Base-by-base conservation (phyloP, 1,140 invertebrate species). In the Ips nitidus region DNA sequence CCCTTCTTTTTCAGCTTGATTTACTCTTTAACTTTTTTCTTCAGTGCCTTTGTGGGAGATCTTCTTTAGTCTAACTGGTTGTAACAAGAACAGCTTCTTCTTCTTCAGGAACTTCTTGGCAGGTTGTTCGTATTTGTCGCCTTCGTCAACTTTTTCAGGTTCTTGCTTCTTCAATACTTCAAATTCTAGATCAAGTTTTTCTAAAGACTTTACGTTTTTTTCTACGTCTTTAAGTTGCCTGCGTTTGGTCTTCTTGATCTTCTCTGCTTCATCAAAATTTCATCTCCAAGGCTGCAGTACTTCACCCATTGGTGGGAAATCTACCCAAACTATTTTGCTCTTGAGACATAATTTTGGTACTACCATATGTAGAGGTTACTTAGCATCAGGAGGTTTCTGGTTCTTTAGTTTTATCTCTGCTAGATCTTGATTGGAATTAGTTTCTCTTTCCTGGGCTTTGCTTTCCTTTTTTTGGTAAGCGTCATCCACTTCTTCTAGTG, bases 231-330 rank as follows among this genome's bases (percentile, higher is more conserved):
- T 80, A 4, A 77, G 40, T 67, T 80, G 80, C 56, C 75, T 74
- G 39, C 67, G 58, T 70, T 81, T 77, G 63, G 80, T 83, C 73
- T 87, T 89, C 66, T 87, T 85, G 43, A 82, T 75, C 79, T 89
- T 86, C 67, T 85, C 78, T 2, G 89, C 89, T 80, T 91, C 89
- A 81, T 88, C 84, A 2, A 88, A 81, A 79, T 90, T 91, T 84
- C 84, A 79, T 90, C 83, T 56, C 80, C 77, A 7, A 65, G 82
- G 82, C 66, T 83, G 76, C 61, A 86, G 76, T 56, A 80, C 66
- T 65, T 80, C 78, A 6, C 69, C 64, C 6, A 66, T 2, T 53
- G 88, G 83, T n/a, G 88, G 88, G 82, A 86, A 90, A 72, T 86
- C 84, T 58, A 79, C 78, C 36, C 83, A 85, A 64, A 77, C 84